Conservation (phyloP, 2,888 invertebrate species). For the Acleris laterana region DNA sequence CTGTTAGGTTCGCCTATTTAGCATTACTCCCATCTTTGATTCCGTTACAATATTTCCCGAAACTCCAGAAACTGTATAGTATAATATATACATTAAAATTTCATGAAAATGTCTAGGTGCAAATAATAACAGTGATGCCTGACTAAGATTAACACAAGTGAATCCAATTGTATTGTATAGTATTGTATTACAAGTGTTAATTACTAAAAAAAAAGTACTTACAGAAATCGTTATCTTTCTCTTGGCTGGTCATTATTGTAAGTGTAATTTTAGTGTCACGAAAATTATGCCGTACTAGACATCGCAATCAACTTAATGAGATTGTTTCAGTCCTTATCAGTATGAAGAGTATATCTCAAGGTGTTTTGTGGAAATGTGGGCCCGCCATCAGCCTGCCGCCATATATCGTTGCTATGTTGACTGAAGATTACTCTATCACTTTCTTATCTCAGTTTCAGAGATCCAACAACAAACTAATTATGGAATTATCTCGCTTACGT, state of each 20-base stretch:
- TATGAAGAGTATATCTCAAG: slow-evolving; percentile 46
- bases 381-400: slow-evolving; percentile 53
- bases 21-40: no score
- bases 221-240: slow-evolving; percentile 73
- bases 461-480: slow-evolving; percentile 23
- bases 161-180: no score
- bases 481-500: slow-evolving; percentile 1
- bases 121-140: no score
- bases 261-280: slow-evolving; percentile 1
- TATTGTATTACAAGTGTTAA: no score
- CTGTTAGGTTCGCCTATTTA: no score
- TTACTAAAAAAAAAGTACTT: slow-evolving; percentile 50
- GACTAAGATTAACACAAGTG: no score
- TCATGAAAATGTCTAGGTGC: no score
- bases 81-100: no score
- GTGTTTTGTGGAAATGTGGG: slow-evolving; percentile 59
- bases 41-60: no score
- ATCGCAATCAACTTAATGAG: slow-evolving; percentile 18
- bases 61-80: no score
- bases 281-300: slow-evolving; percentile 3
- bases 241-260: slow-evolving; percentile 50
- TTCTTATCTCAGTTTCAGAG: slow-evolving; percentile 56
- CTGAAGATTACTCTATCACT: slow-evolving; percentile 69
- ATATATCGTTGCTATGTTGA: slow-evolving; percentile 69
- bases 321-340: slow-evolving; percentile 27